Percentiles rank a stretch among this genome's conserved stretches.
phyloP scores from a whole-genome alignment of 2,797 vertebrate species.

The Poecilia wingei region DNA sequence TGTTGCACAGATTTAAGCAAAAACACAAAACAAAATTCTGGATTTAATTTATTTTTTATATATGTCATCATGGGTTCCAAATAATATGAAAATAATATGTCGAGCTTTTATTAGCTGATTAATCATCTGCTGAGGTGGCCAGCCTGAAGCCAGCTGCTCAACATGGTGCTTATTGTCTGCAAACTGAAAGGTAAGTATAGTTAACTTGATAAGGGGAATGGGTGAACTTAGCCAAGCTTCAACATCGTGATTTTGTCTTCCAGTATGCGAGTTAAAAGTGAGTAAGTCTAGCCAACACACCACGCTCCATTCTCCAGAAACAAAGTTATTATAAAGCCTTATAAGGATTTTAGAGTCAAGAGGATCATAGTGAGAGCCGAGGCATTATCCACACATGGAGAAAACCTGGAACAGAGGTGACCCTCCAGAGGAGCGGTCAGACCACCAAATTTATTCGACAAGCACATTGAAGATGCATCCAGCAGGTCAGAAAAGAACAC shows the following conservation, averaged over 20 bases:
- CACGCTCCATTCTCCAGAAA: background rate
- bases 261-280: background rate
- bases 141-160: background rate
- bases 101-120: background rate
- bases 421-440: background rate
- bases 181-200: background rate
- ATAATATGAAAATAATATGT: background rate
- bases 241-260: background rate
- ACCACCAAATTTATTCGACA: background rate
- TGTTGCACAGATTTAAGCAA: background rate
- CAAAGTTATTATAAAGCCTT: background rate
- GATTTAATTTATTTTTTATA: background rate
- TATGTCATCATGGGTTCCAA: background rate
- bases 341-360: background rate
- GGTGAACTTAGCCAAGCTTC: background rate
- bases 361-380: background rate
- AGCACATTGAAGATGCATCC: background rate
- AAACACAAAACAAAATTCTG: background rate
- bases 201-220: background rate
- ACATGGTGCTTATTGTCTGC: background rate
- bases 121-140: background rate
- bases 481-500: background rate
- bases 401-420: background rate
- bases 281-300: background rate
- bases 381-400: background rate